Conservation (phyloP, 2,113 vertebrate species). For the Leucoraja erinaceus region DNA sequence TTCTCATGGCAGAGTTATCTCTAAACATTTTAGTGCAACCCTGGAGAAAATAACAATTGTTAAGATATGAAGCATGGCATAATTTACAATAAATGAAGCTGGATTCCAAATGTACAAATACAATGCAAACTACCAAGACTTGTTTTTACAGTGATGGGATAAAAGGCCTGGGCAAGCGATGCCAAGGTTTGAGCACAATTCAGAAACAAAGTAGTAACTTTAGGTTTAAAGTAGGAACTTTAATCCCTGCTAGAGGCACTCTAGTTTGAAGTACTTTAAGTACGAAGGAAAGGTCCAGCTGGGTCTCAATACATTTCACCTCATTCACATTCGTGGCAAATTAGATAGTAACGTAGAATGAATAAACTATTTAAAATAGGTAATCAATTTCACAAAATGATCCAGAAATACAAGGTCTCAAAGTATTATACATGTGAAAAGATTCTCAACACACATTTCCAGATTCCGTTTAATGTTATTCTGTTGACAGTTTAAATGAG, state of each 20-base stretch:
- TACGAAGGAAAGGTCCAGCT: neutral
- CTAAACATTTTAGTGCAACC: conserved; percentile 99
- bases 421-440: neutral
- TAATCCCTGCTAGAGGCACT: neutral
- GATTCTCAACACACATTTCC: neutral
- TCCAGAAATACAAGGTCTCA: neutral
- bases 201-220: neutral
- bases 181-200: neutral
- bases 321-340: neutral
- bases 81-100: neutral
- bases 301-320: neutral
- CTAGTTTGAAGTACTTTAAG: neutral
- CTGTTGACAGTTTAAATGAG: neutral
- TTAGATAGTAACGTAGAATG: neutral
- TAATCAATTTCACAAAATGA: neutral
- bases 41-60: conserved; percentile 48
- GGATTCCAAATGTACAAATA: neutral
- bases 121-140: neutral
- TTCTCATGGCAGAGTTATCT: conserved; percentile 98
- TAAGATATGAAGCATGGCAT: neutral
- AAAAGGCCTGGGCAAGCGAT: neutral
- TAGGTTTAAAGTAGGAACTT: neutral
- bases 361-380: neutral
- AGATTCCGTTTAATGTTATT: neutral
- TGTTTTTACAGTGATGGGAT: no score